Evolutionary conservation across 2,888 invertebrate genomes (phyloP), one percentile per base, ranked within the genome.

Genomic region (Pseudococcus viburni): DNA sequence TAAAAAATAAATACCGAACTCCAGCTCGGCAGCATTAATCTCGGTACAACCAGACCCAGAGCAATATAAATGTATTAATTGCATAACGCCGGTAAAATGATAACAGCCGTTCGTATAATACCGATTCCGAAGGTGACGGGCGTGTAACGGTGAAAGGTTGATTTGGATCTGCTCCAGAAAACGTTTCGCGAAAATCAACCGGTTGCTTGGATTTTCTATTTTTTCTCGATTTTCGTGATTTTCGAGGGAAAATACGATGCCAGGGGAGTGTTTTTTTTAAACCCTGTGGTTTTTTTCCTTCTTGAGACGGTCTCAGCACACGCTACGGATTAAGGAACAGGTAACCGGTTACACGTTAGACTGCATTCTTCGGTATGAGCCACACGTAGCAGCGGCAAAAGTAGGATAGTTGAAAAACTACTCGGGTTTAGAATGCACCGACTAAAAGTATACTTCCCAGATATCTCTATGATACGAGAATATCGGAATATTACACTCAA

Each of bases 401-500:
- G 46, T 80, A 80, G 80, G 80, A 80, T 80, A 80, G 80, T 80
- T 80, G 80, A 46, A 80, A 80, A 80, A 80, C 80, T 42, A 80
- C 80, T 80, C 80, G 80, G n/a, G 4, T 42, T n/a, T n/a, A 26
- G 33, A 73, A 80, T 80, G 39, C 80, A 42, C 15, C 42, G n/a
- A n/a, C 80, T 17, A 42, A 0, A 7, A 11, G 26, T 33, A 33
- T 33, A 33, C 26, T 33, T 33, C 26, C 26, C 26, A 33, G 26
- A 33, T 33, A 33, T 33, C 26, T 33, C 26, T 33, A 33, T 33
- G 26, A 33, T 33, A 33, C 26, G 26, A 33, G 26, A 33, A 3
- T 33, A 33, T 33, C 26, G 26, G 26, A 33, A 33, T 33, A n/a
- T n/a, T n/a, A n/a, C n/a, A n/a, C n/a, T n/a, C n/a, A n/a, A n/a